Conservation (phyloP, 2,797 vertebrate species). For the Gallinago solitaria region DNA sequence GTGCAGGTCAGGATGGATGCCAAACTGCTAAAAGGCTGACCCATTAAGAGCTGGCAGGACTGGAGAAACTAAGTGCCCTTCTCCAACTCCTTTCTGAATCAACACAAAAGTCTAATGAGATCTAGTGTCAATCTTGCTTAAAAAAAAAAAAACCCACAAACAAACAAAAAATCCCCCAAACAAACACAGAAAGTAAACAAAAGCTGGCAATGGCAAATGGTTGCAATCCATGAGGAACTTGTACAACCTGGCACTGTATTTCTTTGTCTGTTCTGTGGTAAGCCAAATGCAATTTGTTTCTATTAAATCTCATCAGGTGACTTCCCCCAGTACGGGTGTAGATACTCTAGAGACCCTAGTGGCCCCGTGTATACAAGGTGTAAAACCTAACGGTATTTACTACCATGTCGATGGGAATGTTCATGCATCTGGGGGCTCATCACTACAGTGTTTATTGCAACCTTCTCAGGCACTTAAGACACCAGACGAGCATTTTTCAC, state of each 20-base stretch:
- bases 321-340: background rate
- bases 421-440: background rate
- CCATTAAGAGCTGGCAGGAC: background rate
- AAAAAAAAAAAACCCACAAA: background rate
- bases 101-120: background rate
- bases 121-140: background rate
- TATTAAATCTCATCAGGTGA: background rate
- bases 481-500: background rate
- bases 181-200: background rate
- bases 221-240: background rate
- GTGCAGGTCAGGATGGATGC: background rate
- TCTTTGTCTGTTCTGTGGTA: background rate
- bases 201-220: background rate
- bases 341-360: background rate
- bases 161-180: too few species aligned
- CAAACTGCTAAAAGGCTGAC: background rate
- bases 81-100: background rate
- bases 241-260: background rate
- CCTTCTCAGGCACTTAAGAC: background rate
- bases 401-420: background rate
- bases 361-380: background rate
- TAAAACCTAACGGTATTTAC: background rate
- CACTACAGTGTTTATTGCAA: background rate
- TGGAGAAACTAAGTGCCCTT: background rate
- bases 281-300: background rate